Conservation (phyloP, 2,113 vertebrate genomes). For the Paracyprichromis sp. region DNA sequence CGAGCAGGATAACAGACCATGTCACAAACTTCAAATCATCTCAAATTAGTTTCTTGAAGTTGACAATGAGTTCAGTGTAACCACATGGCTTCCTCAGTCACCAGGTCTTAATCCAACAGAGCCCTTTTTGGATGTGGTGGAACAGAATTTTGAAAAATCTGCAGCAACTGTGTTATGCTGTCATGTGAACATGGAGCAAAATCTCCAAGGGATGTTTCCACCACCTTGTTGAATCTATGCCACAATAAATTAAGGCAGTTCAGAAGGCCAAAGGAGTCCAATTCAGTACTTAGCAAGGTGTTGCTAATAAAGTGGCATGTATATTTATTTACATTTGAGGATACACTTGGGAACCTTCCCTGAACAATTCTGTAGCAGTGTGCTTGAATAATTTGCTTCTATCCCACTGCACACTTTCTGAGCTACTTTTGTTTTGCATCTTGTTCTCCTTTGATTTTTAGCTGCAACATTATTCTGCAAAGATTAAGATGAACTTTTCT, state of each 20-base stretch:
- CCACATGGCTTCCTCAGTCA: not conserved
- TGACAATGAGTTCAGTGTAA: not conserved
- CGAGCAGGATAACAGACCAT: not conserved
- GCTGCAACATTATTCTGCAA: not conserved
- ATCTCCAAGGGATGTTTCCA: not conserved
- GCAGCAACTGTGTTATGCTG: not conserved
- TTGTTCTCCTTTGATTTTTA: not conserved
- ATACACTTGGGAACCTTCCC: not conserved
- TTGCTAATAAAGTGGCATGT: not conserved
- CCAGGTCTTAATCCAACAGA: not conserved
- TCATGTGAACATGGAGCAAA: not conserved
- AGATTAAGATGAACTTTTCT: not conserved
- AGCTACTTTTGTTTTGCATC: not conserved
- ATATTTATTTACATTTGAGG: not conserved
- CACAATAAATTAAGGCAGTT: not conserved
- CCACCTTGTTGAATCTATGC: not conserved
- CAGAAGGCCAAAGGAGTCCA: not conserved
- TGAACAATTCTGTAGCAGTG: not conserved
- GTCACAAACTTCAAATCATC: not conserved
- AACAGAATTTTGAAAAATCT: not conserved
- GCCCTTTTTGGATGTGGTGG: not conserved
- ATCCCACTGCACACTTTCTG: not conserved
- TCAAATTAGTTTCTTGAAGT: not conserved
- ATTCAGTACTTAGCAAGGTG: not conserved
- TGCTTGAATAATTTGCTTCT: not conserved